Percentiles rank a stretch among this genome's conserved stretches.
Conservation (phyloP, 1,140 invertebrate species). For the Pogonomyrmex barbatus region DNA sequence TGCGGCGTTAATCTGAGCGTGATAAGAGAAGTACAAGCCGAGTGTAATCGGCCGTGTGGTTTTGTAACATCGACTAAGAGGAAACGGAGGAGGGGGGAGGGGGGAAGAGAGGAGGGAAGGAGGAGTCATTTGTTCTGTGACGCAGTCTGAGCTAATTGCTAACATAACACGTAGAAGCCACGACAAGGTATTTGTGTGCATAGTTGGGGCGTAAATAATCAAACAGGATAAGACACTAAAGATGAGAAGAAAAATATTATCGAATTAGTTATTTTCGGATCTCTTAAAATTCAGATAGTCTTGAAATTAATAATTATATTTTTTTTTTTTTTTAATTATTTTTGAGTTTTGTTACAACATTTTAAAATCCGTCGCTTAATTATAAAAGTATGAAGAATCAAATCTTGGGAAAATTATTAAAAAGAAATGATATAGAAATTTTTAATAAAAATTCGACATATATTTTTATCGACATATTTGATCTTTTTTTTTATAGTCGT, state of each 20-base stretch:
- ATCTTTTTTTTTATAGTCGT: not conserved
- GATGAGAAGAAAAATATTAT: not conserved
- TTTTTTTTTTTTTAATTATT: not conserved
- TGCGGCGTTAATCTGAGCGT: conserved; percentile 27
- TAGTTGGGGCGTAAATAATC: not conserved
- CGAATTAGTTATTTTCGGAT: not conserved
- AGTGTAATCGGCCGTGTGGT: conserved; percentile 15
- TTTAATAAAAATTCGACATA: not conserved
- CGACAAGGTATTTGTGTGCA: not conserved
- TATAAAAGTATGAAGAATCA: not conserved
- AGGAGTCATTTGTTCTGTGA: conserved; percentile 20
- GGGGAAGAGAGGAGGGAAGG: not conserved
- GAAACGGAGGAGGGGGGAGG: not conserved
- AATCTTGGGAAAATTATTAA: not conserved
- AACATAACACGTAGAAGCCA: conserved; percentile 16
- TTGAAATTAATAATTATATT: not conserved
- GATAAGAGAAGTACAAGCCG: conserved; percentile 9
- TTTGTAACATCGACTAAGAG: conserved; percentile 31
- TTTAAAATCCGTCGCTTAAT: not conserved
- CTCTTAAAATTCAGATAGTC: not conserved
- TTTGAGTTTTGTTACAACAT: not conserved
- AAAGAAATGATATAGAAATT: not conserved
- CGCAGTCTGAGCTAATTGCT: conserved; percentile 34
- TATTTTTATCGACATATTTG: not conserved
- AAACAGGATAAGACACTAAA: not conserved